Base-by-base conservation (phyloP, 2,113 vertebrate genomes). In the Thunnus thynnus region DNA sequence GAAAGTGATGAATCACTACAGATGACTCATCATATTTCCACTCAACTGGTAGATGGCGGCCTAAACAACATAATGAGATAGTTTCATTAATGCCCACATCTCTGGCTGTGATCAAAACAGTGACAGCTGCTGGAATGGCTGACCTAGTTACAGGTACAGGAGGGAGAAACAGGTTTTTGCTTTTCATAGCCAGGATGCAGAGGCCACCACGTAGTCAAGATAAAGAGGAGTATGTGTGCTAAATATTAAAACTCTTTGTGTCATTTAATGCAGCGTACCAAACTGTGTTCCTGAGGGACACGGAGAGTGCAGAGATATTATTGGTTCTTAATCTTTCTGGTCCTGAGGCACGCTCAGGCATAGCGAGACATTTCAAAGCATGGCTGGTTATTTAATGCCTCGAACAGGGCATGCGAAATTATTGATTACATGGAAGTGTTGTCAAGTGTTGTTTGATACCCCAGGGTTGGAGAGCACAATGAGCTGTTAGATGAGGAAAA, bases 21-120 rank as follows among this genome's bases (percentile, higher is more conserved):
- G 67, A 65, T 85, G 84, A 90, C 56, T 90, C 89, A 69, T 85
- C 89, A 87, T 72, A 86, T 83, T 86, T 73, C 69, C 50, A 77
- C 36, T 69, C 50, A 10, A 51, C 62, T 76, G 62, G 68, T 63
- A 58, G 81, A 83, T 63, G 54, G 54, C 4, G 22, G 50, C 51
- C 69, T 52, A 76, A 86, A 80, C 84, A 86, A 72, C 68, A 62
- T 78, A 82, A 88, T 86, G 75, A 82, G 74, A 78, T 52, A 30
- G 66, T 82, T 86, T 84, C 64, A 86, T 82, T 79, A 82, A 67
- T 61, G 61, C 47, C 46, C 0, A 62, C 18, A 67, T 77, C 52
- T 73, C 58, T 78, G 57, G 65, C 80, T 76, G 75, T 25, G 68
- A 87, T 85, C 52, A 76, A 69, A 81, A 50, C 73, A 65, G 46